Conservation (phyloP, 2,797 vertebrate species). For the Sternarchorhynchus goeldii region DNA sequence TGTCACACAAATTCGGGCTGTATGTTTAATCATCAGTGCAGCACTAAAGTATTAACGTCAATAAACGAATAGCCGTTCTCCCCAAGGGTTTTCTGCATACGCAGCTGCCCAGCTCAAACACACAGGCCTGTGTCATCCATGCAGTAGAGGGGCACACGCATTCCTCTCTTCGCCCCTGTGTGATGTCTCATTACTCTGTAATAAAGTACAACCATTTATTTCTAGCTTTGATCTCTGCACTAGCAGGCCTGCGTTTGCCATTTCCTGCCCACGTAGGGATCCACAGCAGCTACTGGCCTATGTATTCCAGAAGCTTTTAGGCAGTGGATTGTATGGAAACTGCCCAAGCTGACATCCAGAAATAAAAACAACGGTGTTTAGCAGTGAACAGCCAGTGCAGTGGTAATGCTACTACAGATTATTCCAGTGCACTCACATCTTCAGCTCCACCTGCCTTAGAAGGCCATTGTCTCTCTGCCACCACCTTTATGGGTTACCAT, state of each 20-base stretch:
- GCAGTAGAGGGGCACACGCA: not conserved
- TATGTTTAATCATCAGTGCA: conserved; percentile 18
- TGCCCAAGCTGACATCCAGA: not conserved
- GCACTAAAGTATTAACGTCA: conserved; percentile 29
- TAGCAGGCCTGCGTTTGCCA: not conserved
- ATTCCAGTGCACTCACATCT: not conserved
- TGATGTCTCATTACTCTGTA: conserved; percentile 16
- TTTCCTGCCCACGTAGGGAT: not conserved
- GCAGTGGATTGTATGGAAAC: not conserved
- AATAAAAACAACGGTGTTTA: not conserved
- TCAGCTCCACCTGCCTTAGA: not conserved
- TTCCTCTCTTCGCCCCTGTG: not conserved
- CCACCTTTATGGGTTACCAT: conserved; percentile 16
- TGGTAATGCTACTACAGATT: not conserved
- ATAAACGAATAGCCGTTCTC: conserved; percentile 9
- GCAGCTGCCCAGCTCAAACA: not conserved
- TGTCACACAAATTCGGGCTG: not conserved
- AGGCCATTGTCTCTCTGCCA: not conserved
- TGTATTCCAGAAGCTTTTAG: not conserved
- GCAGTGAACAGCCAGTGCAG: not conserved
- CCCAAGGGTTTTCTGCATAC: conserved; percentile 17
- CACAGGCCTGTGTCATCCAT: conserved; percentile 37
- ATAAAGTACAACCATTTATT: conserved; percentile 13
- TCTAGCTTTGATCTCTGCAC: not conserved
- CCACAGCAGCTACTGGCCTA: not conserved